These are phyloP conservation scores for Saccostrea glomerata DNA, from an alignment of 1,140 invertebrate genomes.

Conservation along the genomic window DNA sequence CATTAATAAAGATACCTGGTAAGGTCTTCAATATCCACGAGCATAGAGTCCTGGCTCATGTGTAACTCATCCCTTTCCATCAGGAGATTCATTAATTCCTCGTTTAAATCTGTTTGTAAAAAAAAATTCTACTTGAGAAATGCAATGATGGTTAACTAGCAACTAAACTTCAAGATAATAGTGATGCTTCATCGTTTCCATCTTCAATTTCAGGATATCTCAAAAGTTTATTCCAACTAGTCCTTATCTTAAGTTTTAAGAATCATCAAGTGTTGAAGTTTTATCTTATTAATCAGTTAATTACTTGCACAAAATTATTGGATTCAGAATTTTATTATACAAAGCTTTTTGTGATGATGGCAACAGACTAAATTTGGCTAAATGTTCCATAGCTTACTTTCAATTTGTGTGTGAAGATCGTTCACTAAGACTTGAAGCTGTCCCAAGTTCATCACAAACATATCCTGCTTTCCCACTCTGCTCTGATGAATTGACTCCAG, in stretches of 20 bases:
- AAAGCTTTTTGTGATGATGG: too few relatives aligned
- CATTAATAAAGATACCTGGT: conserved; percentile 84
- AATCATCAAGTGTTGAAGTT: too few relatives aligned
- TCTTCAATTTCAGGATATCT: not conserved
- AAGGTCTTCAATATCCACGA: conserved; percentile 97
- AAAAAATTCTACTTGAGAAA: too few relatives aligned
- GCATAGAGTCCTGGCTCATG: conserved; percentile 98
- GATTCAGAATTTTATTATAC: too few relatives aligned
- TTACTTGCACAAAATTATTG: too few relatives aligned
- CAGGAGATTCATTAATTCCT: conserved; percentile 90
- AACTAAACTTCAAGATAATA: too few relatives aligned
- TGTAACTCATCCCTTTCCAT: conserved; percentile 95
- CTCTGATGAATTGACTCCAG: conserved; percentile 83
- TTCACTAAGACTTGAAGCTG: conserved; percentile 97
- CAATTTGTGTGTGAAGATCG: conserved; percentile 95
- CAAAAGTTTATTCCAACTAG: too few relatives aligned
- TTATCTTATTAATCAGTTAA: too few relatives aligned
- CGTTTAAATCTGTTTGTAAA: conserved; percentile 85
- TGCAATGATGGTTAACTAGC: too few relatives aligned
- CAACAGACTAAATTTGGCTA: too few relatives aligned
- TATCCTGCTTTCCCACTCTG: conserved; percentile 58
- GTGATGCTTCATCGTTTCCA: too few relatives aligned
- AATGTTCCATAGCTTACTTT: conserved; percentile 81
- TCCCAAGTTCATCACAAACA: conserved; percentile 96
- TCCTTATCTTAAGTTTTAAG: too few relatives aligned